Evolutionary conservation across 2,113 vertebrate species (phyloP).

Genomic region (Cryptoleucopteryx plumbea): DNA sequence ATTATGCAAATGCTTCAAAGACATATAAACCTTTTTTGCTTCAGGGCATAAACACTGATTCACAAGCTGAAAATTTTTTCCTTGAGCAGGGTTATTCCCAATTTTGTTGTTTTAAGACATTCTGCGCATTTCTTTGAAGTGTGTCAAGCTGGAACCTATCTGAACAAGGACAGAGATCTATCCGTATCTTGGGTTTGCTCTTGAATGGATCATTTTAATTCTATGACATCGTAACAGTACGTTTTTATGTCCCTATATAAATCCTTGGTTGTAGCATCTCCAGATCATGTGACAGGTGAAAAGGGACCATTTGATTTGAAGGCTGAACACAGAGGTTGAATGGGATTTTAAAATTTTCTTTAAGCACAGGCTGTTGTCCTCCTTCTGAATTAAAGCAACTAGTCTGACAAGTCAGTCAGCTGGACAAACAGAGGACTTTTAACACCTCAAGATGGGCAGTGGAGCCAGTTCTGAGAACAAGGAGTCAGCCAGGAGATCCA

Average conservation of each 20-base stretch:
- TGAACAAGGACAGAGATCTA: background rate
- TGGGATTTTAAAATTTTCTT: background rate
- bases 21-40: background rate
- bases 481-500: slow-evolving; percentile 70
- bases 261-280: background rate
- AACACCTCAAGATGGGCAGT: slow-evolving; percentile 61
- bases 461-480: slow-evolving; percentile 73
- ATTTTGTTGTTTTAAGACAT: background rate
- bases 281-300: slow-evolving; percentile 14
- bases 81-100: background rate
- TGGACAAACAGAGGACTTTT: background rate
- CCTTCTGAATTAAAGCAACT: background rate
- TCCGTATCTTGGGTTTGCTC: background rate
- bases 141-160: background rate
- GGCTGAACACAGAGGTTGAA: background rate
- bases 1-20: background rate
- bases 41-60: background rate
- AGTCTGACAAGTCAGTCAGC: background rate
- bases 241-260: background rate
- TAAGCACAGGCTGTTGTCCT: background rate
- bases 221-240: background rate
- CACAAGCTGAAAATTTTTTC: background rate
- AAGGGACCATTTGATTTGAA: slow-evolving; percentile 21
- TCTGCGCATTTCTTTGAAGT: background rate
- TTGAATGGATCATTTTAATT: background rate